Percentiles rank a stretch among this genome's conserved stretches.
phyloP scores from a whole-genome alignment of 2,888 invertebrate genomes.

The Hirtodrosophila cameraria region DNA sequence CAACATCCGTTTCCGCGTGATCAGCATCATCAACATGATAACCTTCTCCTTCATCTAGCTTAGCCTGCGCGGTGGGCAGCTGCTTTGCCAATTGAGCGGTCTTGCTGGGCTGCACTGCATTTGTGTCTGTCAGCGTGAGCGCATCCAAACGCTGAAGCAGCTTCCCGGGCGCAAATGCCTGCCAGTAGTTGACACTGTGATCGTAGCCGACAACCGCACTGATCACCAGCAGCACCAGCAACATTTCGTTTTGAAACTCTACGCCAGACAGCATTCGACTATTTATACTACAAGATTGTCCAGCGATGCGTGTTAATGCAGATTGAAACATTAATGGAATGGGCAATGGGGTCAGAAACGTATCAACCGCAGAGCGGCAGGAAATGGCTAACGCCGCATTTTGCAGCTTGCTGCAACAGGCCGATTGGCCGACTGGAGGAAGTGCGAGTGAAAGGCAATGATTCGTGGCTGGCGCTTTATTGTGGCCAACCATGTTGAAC shows the following conservation, averaged over 20 bases:
- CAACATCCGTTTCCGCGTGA: background rate
- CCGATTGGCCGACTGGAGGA: conserved; percentile 36
- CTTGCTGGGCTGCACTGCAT: conserved; percentile 1
- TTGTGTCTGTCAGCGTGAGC: conserved; percentile 32
- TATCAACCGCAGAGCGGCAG: conserved; percentile 49
- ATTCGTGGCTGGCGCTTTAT: conserved; percentile 45
- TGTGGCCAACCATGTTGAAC: conserved; percentile 59
- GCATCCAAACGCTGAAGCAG: conserved; percentile 65
- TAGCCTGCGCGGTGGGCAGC: conserved; percentile 40
- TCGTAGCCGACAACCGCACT: conserved; percentile 51
- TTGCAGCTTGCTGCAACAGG: conserved; percentile 36
- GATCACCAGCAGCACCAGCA: conserved; percentile 48
- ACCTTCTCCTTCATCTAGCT: conserved; percentile 28
- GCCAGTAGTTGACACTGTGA: conserved; percentile 64
- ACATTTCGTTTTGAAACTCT: conserved; percentile 30
- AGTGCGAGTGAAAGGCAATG: conserved; percentile 62
- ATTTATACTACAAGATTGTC: conserved; percentile 26
- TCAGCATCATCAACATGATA: too few species aligned
- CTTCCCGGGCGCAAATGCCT: conserved; percentile 68
- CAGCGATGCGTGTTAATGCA: conserved; percentile 31
- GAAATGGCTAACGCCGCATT: too few species aligned
- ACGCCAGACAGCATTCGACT: conserved; percentile 2
- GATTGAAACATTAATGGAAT: conserved; percentile 30
- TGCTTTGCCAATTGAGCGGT: background rate
- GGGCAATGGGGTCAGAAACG: conserved; percentile 1